A percentile compares a stretch with the other conserved stretches of the same genome.
Evolutionary conservation across 2,113 vertebrate species (phyloP).

Genomic region (Pterophyllum scalare): DNA sequence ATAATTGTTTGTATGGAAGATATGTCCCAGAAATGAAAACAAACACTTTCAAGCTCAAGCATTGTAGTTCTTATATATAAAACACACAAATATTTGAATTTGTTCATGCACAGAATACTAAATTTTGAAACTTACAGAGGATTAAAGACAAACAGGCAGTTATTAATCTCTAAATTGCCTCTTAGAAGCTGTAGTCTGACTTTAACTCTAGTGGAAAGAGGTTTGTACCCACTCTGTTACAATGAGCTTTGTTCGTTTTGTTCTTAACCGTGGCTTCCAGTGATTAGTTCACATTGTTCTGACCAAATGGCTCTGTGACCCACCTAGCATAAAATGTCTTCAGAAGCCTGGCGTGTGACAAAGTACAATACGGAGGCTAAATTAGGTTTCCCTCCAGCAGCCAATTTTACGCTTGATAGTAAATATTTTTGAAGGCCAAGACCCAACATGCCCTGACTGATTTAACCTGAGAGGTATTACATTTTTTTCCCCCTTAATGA

Average conservation of each 20-base stretch:
- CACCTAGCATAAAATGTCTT: constrained; percentile 34
- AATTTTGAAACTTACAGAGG: neutral
- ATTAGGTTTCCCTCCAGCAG: constrained; percentile 42
- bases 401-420: constrained; percentile 33
- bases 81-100: neutral
- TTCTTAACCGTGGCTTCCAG: neutral
- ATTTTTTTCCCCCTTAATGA: neutral
- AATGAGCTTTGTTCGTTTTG: constrained; percentile 11
- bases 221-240: constrained; percentile 9
- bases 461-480: neutral
- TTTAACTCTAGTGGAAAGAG: neutral
- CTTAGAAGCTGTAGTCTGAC: neutral
- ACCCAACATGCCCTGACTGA: neutral
- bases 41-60: neutral
- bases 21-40: neutral
- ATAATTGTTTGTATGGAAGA: neutral
- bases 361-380: constrained; percentile 32
- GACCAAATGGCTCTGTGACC: constrained; percentile 58
- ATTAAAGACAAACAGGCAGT: neutral
- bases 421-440: constrained; percentile 39
- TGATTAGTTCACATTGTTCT: constrained; percentile 57
- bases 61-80: neutral
- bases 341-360: constrained; percentile 17
- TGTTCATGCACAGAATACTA: neutral
- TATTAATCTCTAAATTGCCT: neutral